phyloP scores from a whole-genome alignment of 2,113 vertebrate genomes.

The Pleuronectes platessa region DNA sequence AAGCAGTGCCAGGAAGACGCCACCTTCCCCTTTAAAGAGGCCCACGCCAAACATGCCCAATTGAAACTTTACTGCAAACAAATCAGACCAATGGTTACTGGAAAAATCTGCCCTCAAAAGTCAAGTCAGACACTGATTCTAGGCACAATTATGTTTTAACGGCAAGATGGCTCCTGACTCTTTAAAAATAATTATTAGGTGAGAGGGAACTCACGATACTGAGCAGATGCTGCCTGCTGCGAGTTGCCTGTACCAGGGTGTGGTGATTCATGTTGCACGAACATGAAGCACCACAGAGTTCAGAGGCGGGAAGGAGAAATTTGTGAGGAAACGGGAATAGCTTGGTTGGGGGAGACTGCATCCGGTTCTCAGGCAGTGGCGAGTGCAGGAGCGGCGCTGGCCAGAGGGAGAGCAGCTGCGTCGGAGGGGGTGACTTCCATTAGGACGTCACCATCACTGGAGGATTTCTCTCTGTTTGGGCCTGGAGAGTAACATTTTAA shows the following conservation, averaged over 20 bases:
- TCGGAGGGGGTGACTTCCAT: slow-evolving; percentile 71
- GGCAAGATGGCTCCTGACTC: slow-evolving; percentile 11
- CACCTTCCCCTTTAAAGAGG: slow-evolving; percentile 5
- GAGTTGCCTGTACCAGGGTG: slow-evolving; percentile 28
- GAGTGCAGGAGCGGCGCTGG: slow-evolving; percentile 62
- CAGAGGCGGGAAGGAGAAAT: slow-evolving; percentile 30
- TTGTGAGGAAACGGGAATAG: background rate
- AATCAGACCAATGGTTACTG: slow-evolving; percentile 17
- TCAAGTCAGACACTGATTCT: slow-evolving; percentile 26
- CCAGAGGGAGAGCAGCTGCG: slow-evolving; percentile 54
- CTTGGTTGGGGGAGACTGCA: background rate
- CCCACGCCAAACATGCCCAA: slow-evolving; percentile 7
- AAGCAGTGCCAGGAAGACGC: slow-evolving; percentile 14
- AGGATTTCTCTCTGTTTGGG: slow-evolving; percentile 28
- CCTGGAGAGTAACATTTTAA: slow-evolving; percentile 29
- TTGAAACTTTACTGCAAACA: slow-evolving; percentile 1
- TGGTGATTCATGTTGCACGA: slow-evolving; percentile 25
- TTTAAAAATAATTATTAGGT: slow-evolving; percentile 1
- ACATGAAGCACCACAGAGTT: slow-evolving; percentile 37
- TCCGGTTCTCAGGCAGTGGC: slow-evolving; percentile 63
- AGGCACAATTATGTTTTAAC: slow-evolving; percentile 19
- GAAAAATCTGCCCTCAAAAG: slow-evolving; percentile 17
- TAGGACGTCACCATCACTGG: slow-evolving; percentile 37
- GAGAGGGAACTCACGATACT: slow-evolving; percentile 8
- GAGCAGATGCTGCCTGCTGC: slow-evolving; percentile 16